Evolutionary conservation across 1,140 invertebrate species (phyloP).

Genomic region (Sycophila sp.): DNA sequence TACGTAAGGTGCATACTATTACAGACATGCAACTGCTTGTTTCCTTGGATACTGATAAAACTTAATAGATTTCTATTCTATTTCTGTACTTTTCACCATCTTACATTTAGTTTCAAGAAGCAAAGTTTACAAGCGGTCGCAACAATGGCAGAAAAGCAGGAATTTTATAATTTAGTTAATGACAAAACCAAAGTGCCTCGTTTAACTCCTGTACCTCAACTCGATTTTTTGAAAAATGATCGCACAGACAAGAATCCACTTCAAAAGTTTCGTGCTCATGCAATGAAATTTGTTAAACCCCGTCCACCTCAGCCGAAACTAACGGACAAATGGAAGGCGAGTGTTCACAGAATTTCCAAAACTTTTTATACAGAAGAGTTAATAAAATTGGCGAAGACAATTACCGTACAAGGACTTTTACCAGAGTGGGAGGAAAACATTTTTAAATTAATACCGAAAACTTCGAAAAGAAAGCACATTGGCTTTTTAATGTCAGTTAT

Average conservation of each 20-base stretch:
- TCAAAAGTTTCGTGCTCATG: slow-evolving; percentile 34
- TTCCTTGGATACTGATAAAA: slow-evolving; percentile 40
- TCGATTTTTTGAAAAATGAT: slow-evolving; percentile 12
- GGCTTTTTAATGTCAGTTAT: slow-evolving; percentile 44
- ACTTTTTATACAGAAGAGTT: slow-evolving; percentile 39
- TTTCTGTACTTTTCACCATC: slow-evolving; percentile 22
- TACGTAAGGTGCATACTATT: not conserved
- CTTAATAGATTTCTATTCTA: slow-evolving; percentile 24
- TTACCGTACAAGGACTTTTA: slow-evolving; percentile 40
- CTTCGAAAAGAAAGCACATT: slow-evolving; percentile 42
- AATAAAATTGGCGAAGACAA: slow-evolving; percentile 42
- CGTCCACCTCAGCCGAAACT: slow-evolving; percentile 26
- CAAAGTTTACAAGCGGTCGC: not conserved
- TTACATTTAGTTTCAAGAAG: slow-evolving; percentile 7
- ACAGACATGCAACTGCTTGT: slow-evolving; percentile 16
- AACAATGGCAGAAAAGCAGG: slow-evolving; percentile 37
- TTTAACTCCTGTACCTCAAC: slow-evolving; percentile 25
- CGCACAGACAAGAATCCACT: slow-evolving; percentile 23
- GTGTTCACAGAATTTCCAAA: slow-evolving; percentile 29
- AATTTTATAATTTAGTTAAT: slow-evolving; percentile 38
- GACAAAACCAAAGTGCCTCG: slow-evolving; percentile 38
- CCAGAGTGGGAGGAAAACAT: slow-evolving; percentile 52
- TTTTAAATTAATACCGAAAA: slow-evolving; percentile 46
- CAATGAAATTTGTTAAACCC: slow-evolving; percentile 29
- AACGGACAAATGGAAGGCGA: slow-evolving; percentile 25